These are phyloP conservation scores for Halcyon senegalensis DNA, from an alignment of 2,113 vertebrate species.

Conservation along the genomic window DNA sequence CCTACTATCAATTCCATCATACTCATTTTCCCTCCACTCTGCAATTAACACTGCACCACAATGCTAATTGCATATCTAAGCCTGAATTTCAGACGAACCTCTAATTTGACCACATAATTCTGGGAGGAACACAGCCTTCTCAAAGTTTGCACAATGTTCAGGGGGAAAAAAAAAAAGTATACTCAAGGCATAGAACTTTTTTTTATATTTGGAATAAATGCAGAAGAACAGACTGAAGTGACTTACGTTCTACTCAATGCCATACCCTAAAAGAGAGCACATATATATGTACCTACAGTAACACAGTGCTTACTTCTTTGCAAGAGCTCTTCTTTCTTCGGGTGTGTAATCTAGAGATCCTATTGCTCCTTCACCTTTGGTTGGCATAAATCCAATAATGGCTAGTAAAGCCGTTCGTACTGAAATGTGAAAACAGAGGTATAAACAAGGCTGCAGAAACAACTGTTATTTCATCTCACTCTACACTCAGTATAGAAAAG, in stretches of 20 bases:
- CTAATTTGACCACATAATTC: not conserved
- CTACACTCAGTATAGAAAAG: not conserved
- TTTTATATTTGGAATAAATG: not conserved
- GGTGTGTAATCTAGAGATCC: conserved; percentile 98
- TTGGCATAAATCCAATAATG: conserved; percentile 99
- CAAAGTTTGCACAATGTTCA: not conserved
- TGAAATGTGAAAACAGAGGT: conserved; percentile 73
- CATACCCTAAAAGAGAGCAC: not conserved
- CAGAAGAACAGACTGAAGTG: not conserved
- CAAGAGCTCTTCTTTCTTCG: conserved; percentile 92
- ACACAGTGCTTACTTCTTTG: conserved; percentile 90
- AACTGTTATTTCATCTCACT: not conserved
- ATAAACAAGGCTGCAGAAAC: not conserved
- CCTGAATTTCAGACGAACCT: not conserved
- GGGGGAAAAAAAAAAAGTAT: not conserved
- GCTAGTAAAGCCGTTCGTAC: conserved; percentile 96
- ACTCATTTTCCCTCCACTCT: not conserved
- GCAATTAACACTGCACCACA: not conserved
- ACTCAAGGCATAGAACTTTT: not conserved
- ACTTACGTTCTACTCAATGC: not conserved
- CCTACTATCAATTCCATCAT: not conserved
- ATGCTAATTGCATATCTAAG: not conserved
- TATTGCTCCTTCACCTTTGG: conserved; percentile 97
- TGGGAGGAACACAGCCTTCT: not conserved
- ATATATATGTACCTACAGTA: not conserved